Conservation (phyloP, 2,888 invertebrate genomes). For the Andricus curvator region DNA sequence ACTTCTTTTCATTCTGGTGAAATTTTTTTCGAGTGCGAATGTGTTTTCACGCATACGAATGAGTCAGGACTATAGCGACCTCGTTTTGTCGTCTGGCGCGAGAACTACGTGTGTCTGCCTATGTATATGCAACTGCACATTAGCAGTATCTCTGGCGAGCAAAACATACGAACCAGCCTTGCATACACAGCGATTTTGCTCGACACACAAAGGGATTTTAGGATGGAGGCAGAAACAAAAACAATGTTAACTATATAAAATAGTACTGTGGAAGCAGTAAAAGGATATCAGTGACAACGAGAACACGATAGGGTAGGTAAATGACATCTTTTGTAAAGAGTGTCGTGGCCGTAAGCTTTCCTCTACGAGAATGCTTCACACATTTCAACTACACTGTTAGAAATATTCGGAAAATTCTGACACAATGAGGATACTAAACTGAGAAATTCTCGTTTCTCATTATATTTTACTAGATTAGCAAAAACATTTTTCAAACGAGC, state of each 20-base stretch:
- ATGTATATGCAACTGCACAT: not conserved
- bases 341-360: not conserved
- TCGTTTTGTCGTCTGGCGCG: not conserved
- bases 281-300: constrained; percentile 30
- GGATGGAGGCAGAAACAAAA: constrained; percentile 14
- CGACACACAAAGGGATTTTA: constrained; percentile 15
- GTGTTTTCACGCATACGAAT: not conserved
- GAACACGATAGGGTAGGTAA: not conserved
- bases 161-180: not conserved
- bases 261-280: constrained; percentile 22
- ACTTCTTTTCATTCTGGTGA: not conserved
- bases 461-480: too few relatives aligned
- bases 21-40: not conserved
- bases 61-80: not conserved
- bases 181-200: not conserved
- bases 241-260: constrained; percentile 24
- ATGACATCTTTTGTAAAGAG: constrained; percentile 15
- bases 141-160: not conserved
- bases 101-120: not conserved
- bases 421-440: too few relatives aligned
- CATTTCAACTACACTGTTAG: not conserved
- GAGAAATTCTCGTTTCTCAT: too few relatives aligned
- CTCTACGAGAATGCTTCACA: not conserved
- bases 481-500: too few relatives aligned
- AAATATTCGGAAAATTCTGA: not conserved